Base-by-base conservation (phyloP, 2,797 vertebrate genomes). In the Coccyzus lansbergi region DNA sequence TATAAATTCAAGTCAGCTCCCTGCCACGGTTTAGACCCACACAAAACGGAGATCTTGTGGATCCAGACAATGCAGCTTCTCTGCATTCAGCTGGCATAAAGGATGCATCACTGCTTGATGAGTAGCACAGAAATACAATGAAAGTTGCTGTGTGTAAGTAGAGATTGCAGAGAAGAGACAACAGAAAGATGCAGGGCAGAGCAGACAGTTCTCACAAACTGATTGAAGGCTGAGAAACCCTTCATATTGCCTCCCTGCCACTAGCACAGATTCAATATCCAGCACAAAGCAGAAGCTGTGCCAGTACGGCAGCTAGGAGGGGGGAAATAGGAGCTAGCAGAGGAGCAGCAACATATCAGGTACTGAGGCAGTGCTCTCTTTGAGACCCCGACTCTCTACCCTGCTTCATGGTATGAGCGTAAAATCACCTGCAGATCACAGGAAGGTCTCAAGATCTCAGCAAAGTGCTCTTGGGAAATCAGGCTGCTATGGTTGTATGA, bases 1-100 rank as follows among this genome's bases (percentile, higher is more conserved):
- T 44, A 8, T 34, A 44, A 86, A 82, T 49, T 58, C 76, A 48
- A 3, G 46, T 19, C 70, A 55, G 34, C 56, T 83, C 42, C 22
- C 13, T 42, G 64, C 25, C 3, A 0, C 0, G 0, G 9, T 9
- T 31, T 44, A 52, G 46, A 40, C 16, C 16, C 0, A 0, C 31
- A 18, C 49, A 46, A 4, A 63, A 55, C 46, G 60, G 28, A 0
- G 3, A 94, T 46, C 28, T 48, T 42, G 33, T 1, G 2, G 34
- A 34, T 72, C 51, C 68, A 82, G 36, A 36, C 46, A 33, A 6
- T 4, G n/a, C 19, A 31, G 28, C 21, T 53, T 25, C 33, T 64
- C 58, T n/a, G 26, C 51, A 64, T 63, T 36, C 67, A n/a, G 38
- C 22, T 75, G 62, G 40, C 49, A 7, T 4, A 7, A n/a, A 25